phyloP scores from a whole-genome alignment of 1,140 invertebrate species.

The Lepidurus arcticus region DNA sequence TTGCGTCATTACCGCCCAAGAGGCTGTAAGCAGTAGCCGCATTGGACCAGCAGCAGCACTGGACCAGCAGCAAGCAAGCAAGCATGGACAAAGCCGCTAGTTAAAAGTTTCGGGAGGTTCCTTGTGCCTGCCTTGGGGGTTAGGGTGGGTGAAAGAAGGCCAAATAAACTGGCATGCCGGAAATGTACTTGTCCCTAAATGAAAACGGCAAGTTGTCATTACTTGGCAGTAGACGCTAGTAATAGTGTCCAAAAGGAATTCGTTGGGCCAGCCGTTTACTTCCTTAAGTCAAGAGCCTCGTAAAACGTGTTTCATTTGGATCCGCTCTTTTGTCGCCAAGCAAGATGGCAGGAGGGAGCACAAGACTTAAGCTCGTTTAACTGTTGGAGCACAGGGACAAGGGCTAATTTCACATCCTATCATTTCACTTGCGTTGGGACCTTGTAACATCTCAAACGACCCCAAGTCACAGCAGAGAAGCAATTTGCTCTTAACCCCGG shows the following conservation, averaged over 20 bases:
- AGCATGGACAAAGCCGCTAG: neutral
- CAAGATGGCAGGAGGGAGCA: conserved; percentile 5
- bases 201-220: conserved; percentile 19
- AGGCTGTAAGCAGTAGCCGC: neutral
- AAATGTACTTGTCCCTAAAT: conserved; percentile 6
- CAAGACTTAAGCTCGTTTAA: conserved; percentile 10
- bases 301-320: conserved; percentile 20
- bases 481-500: neutral
- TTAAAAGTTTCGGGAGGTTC: neutral
- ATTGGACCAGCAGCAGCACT: neutral
- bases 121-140: neutral
- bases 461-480: neutral
- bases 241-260: conserved; percentile 17
- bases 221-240: conserved; percentile 2
- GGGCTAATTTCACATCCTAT: conserved; percentile 21
- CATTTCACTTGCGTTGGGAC: conserved; percentile 13
- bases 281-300: conserved; percentile 13
- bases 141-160: neutral
- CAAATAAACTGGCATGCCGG: neutral
- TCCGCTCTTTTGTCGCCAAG: conserved; percentile 12
- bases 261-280: conserved; percentile 9
- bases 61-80: neutral
- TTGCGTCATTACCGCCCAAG: neutral
- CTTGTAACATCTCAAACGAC: neutral
- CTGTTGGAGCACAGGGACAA: conserved; percentile 20